These are phyloP conservation scores for Danio aesculapii DNA, from an alignment of 2,797 vertebrate genomes.

Conservation along the genomic window DNA sequence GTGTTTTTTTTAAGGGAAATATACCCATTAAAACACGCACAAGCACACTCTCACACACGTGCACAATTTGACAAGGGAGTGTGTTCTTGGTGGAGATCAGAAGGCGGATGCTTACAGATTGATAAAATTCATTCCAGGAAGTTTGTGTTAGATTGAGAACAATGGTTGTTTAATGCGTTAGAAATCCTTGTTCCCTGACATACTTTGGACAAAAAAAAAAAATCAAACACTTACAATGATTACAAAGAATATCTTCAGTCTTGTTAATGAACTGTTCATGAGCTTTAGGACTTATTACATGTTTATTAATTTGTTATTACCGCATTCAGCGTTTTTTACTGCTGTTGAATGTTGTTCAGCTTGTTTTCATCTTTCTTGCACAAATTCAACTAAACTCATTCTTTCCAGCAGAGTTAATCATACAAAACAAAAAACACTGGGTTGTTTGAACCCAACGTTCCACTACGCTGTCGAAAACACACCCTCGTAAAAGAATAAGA, in stretches of 20 bases:
- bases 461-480: constrained; percentile 23
- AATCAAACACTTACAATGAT: background rate
- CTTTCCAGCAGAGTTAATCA: background rate
- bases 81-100: constrained; percentile 33
- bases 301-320: constrained; percentile 8
- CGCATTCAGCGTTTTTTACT: background rate
- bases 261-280: background rate
- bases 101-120: constrained; percentile 50
- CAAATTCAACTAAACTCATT: background rate
- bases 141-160: constrained; percentile 59
- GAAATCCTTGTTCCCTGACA: constrained; percentile 25
- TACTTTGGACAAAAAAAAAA: background rate
- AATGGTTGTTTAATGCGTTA: constrained; percentile 51
- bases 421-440: background rate
- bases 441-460: background rate
- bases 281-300: background rate
- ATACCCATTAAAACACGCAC: background rate
- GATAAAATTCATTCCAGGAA: constrained; percentile 63
- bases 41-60: background rate
- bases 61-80: constrained; percentile 3
- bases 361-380: background rate
- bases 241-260: background rate
- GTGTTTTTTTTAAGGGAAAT: background rate
- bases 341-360: background rate
- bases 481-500: constrained; percentile 34